Conservation (phyloP, 2,888 invertebrate genomes). For the Nomada lathburiana region DNA sequence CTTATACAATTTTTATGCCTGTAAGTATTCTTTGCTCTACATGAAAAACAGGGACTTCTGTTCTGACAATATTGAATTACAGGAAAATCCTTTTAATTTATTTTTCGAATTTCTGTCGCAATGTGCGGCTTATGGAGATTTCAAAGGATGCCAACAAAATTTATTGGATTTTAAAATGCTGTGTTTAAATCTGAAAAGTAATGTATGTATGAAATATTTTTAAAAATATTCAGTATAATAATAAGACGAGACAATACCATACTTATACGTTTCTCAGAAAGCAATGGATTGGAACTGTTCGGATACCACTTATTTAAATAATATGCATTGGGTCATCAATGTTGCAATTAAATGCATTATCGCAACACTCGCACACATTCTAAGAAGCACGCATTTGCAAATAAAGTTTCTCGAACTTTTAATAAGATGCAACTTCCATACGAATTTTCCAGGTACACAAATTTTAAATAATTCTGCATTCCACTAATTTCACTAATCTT, state of each 20-base stretch:
- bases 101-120: slow-evolving; percentile 87
- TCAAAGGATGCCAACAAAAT: slow-evolving; percentile 75
- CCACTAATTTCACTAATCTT: neutral
- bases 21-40: slow-evolving; percentile 80
- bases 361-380: slow-evolving; percentile 87
- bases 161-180: slow-evolving; percentile 83
- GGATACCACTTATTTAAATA: slow-evolving; percentile 85
- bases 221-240: neutral
- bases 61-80: slow-evolving; percentile 71
- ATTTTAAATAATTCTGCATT: neutral
- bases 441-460: slow-evolving; percentile 74
- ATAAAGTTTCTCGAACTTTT: slow-evolving; percentile 86
- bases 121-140: slow-evolving; percentile 81
- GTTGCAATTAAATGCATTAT: slow-evolving; percentile 87
- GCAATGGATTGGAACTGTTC: slow-evolving; percentile 78
- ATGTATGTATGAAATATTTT: slow-evolving; percentile 66
- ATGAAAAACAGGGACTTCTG: neutral
- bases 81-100: slow-evolving; percentile 88
- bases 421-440: slow-evolving; percentile 73
- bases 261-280: slow-evolving; percentile 66
- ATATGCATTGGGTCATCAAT: slow-evolving; percentile 86
- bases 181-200: slow-evolving; percentile 76
- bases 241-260: neutral
- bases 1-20: slow-evolving; percentile 90
- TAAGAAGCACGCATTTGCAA: slow-evolving; percentile 88